These are phyloP conservation scores for Acrossocheilus wenchowensis DNA, from an alignment of 2,797 vertebrate species.

Conservation along the genomic window DNA sequence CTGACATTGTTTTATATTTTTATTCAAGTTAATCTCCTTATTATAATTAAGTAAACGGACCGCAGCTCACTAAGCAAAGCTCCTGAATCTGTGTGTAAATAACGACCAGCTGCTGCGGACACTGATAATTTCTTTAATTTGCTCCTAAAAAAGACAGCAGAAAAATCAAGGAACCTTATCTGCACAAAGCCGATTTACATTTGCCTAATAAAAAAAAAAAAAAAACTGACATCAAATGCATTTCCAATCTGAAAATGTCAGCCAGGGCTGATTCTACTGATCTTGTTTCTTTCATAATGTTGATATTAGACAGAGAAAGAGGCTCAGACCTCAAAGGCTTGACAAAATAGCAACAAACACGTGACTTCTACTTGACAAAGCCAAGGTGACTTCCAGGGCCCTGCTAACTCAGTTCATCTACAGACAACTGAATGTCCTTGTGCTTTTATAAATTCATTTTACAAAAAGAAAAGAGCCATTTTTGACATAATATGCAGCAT, in stretches of 20 bases:
- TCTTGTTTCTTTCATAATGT: slow-evolving; percentile 34
- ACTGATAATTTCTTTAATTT: slow-evolving; percentile 33
- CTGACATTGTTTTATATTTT: slow-evolving; percentile 18
- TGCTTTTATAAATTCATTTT: not conserved
- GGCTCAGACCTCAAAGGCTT: slow-evolving; percentile 37
- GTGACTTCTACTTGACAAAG: not conserved
- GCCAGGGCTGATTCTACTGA: slow-evolving; percentile 12
- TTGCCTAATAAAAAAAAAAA: slow-evolving; percentile 32
- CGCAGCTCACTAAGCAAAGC: slow-evolving; percentile 20
- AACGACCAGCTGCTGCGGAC: not conserved
- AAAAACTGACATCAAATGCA: slow-evolving; percentile 45
- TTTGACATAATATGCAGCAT: not conserved
- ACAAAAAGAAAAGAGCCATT: not conserved
- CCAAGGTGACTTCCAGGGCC: not conserved
- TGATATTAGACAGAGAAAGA: slow-evolving; percentile 49
- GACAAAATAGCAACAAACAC: slow-evolving; percentile 38
- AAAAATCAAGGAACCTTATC: slow-evolving; percentile 52
- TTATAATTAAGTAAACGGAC: slow-evolving; percentile 21
- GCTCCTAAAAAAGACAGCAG: not conserved
- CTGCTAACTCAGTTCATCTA: not conserved
- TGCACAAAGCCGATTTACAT: slow-evolving; percentile 43
- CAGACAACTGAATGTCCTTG: not conserved
- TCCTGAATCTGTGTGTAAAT: slow-evolving; percentile 10
- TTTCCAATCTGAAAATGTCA: slow-evolving; percentile 48
- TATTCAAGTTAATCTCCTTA: slow-evolving; percentile 29